A percentile compares a stretch with the other conserved stretches of the same genome.
phyloP scores from a whole-genome alignment of 2,113 vertebrate genomes.

The Nesoenas mayeri region DNA sequence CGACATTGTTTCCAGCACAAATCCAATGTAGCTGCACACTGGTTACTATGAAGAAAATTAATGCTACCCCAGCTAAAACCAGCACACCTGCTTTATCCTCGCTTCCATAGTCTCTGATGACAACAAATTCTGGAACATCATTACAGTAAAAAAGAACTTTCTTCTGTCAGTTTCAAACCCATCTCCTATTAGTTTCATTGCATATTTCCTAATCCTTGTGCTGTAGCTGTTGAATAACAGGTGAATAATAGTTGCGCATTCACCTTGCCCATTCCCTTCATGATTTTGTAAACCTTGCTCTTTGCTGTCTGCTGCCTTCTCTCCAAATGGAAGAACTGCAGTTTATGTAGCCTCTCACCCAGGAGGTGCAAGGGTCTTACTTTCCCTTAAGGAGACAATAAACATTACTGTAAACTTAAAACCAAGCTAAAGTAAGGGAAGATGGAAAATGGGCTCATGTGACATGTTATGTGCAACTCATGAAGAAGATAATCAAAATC shows the following conservation, averaged over 20 bases:
- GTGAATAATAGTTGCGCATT: background rate
- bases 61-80: no score
- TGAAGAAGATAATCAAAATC: background rate
- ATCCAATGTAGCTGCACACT: no score
- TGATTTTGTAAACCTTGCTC: background rate
- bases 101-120: background rate
- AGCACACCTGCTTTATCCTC: no score
- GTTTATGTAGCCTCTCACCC: background rate
- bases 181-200: background rate
- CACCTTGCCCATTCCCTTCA: background rate
- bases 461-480: background rate
- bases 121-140: background rate
- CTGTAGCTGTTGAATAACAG: background rate
- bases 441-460: background rate
- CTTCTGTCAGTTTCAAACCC: background rate
- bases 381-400: background rate
- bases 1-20: no score
- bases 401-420: background rate
- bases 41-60: no score
- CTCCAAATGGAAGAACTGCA: background rate
- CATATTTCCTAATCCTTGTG: background rate
- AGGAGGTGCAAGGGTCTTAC: background rate
- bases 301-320: background rate
- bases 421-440: background rate
- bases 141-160: background rate